These are phyloP conservation scores for Eptatretus burgeri DNA, from an alignment of 2,113 vertebrate genomes.

Conservation along the genomic window DNA sequence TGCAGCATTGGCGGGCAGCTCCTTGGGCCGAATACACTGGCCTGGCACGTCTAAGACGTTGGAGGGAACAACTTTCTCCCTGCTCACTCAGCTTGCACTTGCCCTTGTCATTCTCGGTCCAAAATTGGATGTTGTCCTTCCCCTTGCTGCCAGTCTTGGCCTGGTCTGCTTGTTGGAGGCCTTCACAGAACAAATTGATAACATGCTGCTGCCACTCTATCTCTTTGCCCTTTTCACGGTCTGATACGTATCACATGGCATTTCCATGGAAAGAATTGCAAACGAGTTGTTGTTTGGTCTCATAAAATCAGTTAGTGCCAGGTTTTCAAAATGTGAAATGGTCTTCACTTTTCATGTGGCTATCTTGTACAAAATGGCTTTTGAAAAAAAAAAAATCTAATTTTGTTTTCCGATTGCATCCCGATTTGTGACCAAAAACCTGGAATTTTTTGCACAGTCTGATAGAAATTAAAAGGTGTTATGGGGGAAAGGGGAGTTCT, in stretches of 20 bases:
- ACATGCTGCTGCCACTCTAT: slow-evolving; percentile 70
- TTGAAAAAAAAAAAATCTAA: no score
- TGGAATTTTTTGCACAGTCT: no score
- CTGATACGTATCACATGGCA: slow-evolving; percentile 14
- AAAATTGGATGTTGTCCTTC: slow-evolving; percentile 30
- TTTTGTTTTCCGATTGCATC: no score
- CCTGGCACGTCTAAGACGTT: slow-evolving; percentile 86
- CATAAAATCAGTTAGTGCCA: no score
- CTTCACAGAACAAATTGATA: slow-evolving; percentile 81
- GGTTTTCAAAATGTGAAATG: no score
- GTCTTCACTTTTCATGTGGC: no score
- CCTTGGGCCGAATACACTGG: slow-evolving; percentile 68
- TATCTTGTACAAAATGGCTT: no score
- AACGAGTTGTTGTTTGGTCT: no score
- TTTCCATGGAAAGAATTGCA: no score
- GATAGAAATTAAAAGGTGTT: no score
- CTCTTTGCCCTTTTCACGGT: slow-evolving; percentile 63
- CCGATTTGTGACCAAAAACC: no score
- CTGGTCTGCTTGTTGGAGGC: slow-evolving; percentile 61
- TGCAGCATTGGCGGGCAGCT: slow-evolving; percentile 59
- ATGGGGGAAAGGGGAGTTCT: no score
- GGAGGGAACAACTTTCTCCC: slow-evolving; percentile 62
- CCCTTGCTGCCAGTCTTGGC: slow-evolving; percentile 46
- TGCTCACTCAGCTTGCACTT: slow-evolving; percentile 78
- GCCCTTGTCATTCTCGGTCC: slow-evolving; percentile 25